Evolutionary conservation across 2,888 invertebrate species (phyloP).

Genomic region (Molorchus minor): DNA sequence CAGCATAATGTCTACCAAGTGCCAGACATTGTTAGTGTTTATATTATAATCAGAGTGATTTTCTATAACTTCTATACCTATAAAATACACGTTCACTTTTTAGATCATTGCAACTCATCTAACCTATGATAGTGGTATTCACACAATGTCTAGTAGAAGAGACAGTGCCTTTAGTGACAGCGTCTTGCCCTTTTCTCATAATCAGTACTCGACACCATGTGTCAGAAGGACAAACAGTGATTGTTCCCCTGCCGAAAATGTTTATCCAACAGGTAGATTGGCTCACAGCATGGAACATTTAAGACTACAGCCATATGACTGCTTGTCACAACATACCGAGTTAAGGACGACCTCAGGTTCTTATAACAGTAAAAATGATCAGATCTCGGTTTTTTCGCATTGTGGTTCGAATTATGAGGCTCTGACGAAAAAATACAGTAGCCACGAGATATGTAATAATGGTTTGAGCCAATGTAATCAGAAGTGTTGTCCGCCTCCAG

Average conservation of each 20-base stretch:
- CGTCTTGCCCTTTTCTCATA: conserved; percentile 40
- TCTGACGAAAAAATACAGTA: conserved; percentile 40
- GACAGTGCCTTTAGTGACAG: conserved; percentile 59
- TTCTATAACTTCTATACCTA: no score
- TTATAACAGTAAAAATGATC: conserved; percentile 21
- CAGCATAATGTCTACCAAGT: no score
- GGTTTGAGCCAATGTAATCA: conserved; percentile 51
- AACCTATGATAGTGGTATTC: conserved; percentile 66
- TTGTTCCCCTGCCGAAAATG: conserved; percentile 46
- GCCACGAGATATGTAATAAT: conserved; percentile 39
- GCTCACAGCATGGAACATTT: conserved; percentile 52
- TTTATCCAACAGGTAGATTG: conserved; percentile 34
- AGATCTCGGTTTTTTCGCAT: conserved; percentile 43
- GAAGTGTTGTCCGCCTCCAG: conserved; percentile 50
- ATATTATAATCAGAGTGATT: no score
- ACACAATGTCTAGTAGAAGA: conserved; percentile 64
- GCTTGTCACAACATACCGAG: conserved; percentile 15
- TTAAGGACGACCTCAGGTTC: conserved; percentile 8
- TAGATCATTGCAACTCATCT: conserved; percentile 57
- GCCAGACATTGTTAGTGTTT: no score
- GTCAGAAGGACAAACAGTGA: conserved; percentile 53
- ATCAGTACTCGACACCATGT: conserved; percentile 27
- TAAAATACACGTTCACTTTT: no score
- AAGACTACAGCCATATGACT: conserved; percentile 35
- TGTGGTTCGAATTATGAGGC: conserved; percentile 43